Evolutionary conservation across 2,888 invertebrate genomes (phyloP), one percentile per base, ranked within the genome.

Genomic region (Cepaea hortensis): DNA sequence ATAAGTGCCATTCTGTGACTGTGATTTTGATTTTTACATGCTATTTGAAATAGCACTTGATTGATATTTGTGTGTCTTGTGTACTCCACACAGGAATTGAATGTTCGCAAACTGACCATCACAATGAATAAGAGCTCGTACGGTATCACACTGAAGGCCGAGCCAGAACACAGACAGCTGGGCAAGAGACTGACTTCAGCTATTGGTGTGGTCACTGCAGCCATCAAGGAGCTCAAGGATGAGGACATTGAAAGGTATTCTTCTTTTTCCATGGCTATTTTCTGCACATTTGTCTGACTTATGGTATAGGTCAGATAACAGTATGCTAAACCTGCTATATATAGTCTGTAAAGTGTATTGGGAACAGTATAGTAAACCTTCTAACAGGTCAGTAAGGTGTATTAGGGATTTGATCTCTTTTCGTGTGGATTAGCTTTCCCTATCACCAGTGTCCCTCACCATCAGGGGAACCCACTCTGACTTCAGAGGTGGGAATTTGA

Each of bases 141-240:
- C 95, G 98, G 98, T 3, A 97, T 99, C 55, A 96, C 96, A 6
- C 94, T 99, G 83, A 96, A 97, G 92, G 99, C 98, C 0, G 98
- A 99, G 93, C 98, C 99, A 0, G 98, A 99, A 95, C 98, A 98
- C 94, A 98, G 98, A 95, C 95, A 96, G 61, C 96, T 99, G 18
- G 99, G 99, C 0, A 96, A 96, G 18, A 96, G 98, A 88, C 95
- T 99, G 73, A 98, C 98, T 95, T 96, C 97, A 4, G 97, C 97
- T 91, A 98, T 98, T 91, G 99, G 99, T 95, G 96, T 96, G 55
- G 97, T 99, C 0, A 90, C 89, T 20, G 88, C 89, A 72, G 97
- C 96, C 86, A 96, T 99, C 88, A 97, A 97, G 94, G 84, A 88
- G 15, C 89, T 94, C 87, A 90, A 91, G 0, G 93, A 94, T 88